Percentiles rank a stretch among this genome's conserved stretches.
Conservation (phyloP, 1,140 invertebrate genomes). For the Palaemon carinicauda region DNA sequence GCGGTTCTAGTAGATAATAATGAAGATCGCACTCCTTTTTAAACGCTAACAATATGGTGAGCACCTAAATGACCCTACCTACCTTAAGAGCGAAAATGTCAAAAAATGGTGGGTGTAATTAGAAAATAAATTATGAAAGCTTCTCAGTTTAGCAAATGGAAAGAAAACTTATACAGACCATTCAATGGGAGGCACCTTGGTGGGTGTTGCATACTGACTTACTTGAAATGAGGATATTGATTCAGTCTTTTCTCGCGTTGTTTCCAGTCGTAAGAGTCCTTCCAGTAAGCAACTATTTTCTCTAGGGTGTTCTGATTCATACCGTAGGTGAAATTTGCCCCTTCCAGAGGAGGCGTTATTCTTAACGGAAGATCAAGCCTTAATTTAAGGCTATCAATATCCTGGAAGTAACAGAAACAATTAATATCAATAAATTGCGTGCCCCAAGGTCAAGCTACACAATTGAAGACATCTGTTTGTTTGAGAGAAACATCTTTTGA, state of each 20-base stretch:
- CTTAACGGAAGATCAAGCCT: constrained; percentile 16
- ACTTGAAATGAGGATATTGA: constrained; percentile 74
- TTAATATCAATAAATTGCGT: no score
- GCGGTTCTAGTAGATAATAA: no score
- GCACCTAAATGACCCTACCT: no score
- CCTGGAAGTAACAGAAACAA: background rate
- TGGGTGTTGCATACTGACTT: background rate
- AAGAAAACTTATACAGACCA: background rate
- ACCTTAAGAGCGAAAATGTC: no score
- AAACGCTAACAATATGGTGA: no score
- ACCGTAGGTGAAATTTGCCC: constrained; percentile 78
- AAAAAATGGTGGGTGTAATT: no score
- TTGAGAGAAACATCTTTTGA: no score
- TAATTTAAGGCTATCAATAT: constrained; percentile 26
- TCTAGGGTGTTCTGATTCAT: constrained; percentile 76
- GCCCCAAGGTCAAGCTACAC: background rate
- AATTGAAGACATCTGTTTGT: background rate
- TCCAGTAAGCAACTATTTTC: constrained; percentile 79
- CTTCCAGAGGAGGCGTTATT: constrained; percentile 71
- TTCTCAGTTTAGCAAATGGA: no score
- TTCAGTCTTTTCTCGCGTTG: constrained; percentile 76
- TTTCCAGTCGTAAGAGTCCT: constrained; percentile 76
- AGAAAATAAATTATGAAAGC: no score
- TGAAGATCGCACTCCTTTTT: no score
- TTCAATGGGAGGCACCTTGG: background rate